Percentiles rank a stretch among this genome's conserved stretches.
These are phyloP conservation scores for Zoanthus gigantus DNA, from an alignment of 92 coral and sea anemone genomes.

Conservation along the genomic window DNA sequence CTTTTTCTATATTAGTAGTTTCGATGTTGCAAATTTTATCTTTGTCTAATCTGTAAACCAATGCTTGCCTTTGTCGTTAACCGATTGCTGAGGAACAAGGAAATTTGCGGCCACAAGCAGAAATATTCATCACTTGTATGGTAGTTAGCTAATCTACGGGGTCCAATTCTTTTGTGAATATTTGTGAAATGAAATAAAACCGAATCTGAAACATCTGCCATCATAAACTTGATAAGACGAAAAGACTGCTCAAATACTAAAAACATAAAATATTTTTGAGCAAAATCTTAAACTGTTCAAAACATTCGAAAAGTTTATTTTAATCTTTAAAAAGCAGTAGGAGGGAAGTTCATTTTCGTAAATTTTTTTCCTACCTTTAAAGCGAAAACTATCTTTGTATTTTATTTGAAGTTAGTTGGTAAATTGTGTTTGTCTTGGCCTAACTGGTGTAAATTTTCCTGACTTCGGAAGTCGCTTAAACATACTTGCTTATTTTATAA, in stretches of 20 bases:
- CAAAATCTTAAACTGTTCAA: neutral
- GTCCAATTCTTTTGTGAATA: slow-evolving; percentile 27
- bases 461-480: too few species aligned
- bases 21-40: slow-evolving; percentile 32
- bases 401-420: too few species aligned
- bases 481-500: too few species aligned
- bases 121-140: slow-evolving; percentile 11
- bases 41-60: slow-evolving; percentile 28
- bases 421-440: too few species aligned
- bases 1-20: slow-evolving; percentile 20
- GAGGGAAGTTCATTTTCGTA: too few species aligned
- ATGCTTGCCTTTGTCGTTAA: slow-evolving; percentile 13
- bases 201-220: slow-evolving; percentile 31
- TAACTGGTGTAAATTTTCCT: too few species aligned
- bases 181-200: slow-evolving; percentile 18
- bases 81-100: slow-evolving; percentile 16
- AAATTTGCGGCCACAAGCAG: slow-evolving; percentile 16
- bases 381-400: too few species aligned
- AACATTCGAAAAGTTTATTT: neutral
- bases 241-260: neutral
- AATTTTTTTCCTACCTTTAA: too few species aligned
- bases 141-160: slow-evolving; percentile 29
- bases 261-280: neutral
- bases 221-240: neutral
- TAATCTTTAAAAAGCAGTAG: neutral